Base-by-base conservation (phyloP, 2,888 invertebrate genomes). In the Malthinus flaveolus region DNA sequence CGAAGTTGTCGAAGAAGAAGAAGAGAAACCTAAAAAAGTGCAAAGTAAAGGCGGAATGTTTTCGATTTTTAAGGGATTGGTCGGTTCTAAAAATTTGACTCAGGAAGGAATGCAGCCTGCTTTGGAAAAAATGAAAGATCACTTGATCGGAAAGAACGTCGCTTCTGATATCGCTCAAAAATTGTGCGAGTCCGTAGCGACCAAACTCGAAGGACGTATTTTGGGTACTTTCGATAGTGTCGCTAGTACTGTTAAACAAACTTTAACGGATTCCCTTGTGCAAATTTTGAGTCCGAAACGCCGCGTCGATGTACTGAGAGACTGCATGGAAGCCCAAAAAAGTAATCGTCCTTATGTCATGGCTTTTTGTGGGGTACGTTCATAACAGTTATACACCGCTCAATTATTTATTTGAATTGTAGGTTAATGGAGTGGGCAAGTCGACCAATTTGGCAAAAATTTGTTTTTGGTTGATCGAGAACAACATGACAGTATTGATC, bases 361-460 rank as follows among this genome's bases (percentile, higher is more conserved):
- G 83, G 86, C 95, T 0, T 99, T 99, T 76, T 99, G 99, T 79
- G 99, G 99, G 59, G 99, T 88, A 66, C 23, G 23, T 23, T 23
- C 5, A 23, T 23, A 23, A 3, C 2, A 64, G n/a, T 37, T 42
- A 56, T 33, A 46, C 33, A 45, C 7, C 15, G 32, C 6, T n/a
- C 1, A 33, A 32, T 46, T 45, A 31, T 45, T 9, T 46, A n/a
- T 44, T 44, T 63, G 80, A 81, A 80, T 95, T 1, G 39, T 56
- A 75, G 75, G 75, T 78, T 3, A 99, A 99, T 79, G 99, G 99
- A 10, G 99, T 99, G 0, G 99, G 99, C 50, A 99, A 99, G 74
- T 97, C 97, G 0, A 99, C 99, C 1, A 99, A 99, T 81, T 82
- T 99, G 50, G 98, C 99, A 0, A 99, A 99, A 86, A 97, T 99